Evolutionary conservation across 2,113 vertebrate genomes (phyloP).

Genomic region (Zeus faber): DNA sequence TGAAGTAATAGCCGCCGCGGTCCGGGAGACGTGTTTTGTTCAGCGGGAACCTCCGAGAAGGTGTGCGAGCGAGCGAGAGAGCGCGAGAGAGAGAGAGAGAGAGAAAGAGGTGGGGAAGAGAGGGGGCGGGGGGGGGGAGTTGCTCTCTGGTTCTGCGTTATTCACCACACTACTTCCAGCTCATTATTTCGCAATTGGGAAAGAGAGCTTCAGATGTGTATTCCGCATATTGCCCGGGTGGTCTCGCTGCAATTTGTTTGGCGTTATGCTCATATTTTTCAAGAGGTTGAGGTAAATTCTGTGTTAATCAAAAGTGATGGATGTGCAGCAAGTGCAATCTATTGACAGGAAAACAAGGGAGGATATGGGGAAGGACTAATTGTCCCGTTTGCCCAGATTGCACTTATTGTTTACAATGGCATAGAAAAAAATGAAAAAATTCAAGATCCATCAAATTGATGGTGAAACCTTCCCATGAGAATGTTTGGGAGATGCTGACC

Average conservation of each 20-base stretch:
- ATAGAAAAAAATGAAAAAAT: too few species aligned
- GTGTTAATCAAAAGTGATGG: conserved; percentile 35
- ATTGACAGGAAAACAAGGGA: too few species aligned
- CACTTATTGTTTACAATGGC: too few species aligned
- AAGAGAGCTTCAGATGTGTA: conserved; percentile 39
- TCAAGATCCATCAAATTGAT: too few species aligned
- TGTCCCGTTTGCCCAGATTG: conserved; percentile 12
- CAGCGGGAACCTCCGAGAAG: conserved; percentile 50
- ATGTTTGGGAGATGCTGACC: too few species aligned
- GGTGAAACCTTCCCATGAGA: too few species aligned
- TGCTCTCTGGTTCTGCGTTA: conserved; percentile 26
- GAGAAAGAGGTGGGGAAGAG: background rate
- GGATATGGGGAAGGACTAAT: too few species aligned
- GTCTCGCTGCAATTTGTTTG: conserved; percentile 50
- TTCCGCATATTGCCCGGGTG: conserved; percentile 45
- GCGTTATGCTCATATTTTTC: conserved; percentile 48
- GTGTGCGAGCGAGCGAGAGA: conserved; percentile 4
- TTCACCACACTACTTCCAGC: conserved; percentile 23
- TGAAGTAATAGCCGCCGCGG: conserved; percentile 60
- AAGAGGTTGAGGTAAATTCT: conserved; percentile 32
- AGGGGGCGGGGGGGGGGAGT: background rate
- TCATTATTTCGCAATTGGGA: conserved; percentile 54
- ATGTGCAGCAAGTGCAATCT: conserved; percentile 9
- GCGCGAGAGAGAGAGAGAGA: background rate
- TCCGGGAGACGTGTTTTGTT: conserved; percentile 53